Evolutionary conservation across 2,113 vertebrate species (phyloP), one percentile per base, ranked within the genome.

Genomic region (Daphoenositta chrysoptera): DNA sequence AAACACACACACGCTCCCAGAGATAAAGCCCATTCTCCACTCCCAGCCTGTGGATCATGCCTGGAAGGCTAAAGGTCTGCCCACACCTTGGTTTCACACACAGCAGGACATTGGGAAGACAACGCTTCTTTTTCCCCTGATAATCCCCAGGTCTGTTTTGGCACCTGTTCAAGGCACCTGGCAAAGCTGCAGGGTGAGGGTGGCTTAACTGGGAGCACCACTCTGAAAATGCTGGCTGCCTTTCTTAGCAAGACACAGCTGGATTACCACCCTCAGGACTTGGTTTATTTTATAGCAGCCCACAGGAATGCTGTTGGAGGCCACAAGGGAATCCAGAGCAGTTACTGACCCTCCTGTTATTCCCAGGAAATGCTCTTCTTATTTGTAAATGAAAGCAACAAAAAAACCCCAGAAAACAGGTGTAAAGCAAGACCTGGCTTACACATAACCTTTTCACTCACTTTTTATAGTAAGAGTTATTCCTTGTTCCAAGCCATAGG

Each of bases 61-160:
- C 21, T 0, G 40, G 48, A n/a, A 79, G 75, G 71, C 8, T 39
- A 56, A 87, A 78, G 68, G 51, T 82, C 70, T 77, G 24, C 24
- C 70, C 0, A 2, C 40, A 28, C 68, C 71, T 60, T 48, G 51
- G 18, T 30, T 50, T n/a, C 71, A 48, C 35, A 20, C 28, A 8
- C 16, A 61, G 61, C 22, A 33, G n/a, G 22, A 60, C 11, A 17
- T 26, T 28, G 22, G 33, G 54, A 86, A 73, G 22, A 28, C 21
- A 7, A 11, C 9, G 13, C 20, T 15, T 28, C 44, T 30, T 13
- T 1, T 31, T 7, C 0, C 13, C 22, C 14, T 6, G 8, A 23
- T 54, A 65, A 70, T 26, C 33, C 8, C 10, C 18, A 28, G 40
- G 21, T 39, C 26, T 51, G 28, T 9, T 53, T 11, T n/a, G 2